A percentile compares a stretch with the other conserved stretches of the same genome.
phyloP scores from a whole-genome alignment of 2,888 invertebrate species.

The Carcina quercana region DNA sequence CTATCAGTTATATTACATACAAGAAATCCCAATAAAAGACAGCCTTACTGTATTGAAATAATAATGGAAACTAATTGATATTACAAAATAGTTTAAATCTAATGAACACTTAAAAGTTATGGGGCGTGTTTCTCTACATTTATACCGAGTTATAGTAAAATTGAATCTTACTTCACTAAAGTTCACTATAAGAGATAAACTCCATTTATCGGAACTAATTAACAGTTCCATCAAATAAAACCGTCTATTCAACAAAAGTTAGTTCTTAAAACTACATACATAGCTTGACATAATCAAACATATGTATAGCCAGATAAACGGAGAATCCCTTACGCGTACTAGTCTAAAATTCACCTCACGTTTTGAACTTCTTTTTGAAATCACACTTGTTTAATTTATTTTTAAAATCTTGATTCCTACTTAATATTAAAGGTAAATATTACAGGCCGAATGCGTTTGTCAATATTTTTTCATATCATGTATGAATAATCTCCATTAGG shows the following conservation, averaged over 20 bases:
- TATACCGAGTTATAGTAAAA: constrained; percentile 52
- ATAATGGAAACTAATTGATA: constrained; percentile 51
- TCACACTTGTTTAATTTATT: constrained; percentile 49
- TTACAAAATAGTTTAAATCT: constrained; percentile 49
- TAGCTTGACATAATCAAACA: too few species aligned
- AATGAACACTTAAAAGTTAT: constrained; percentile 70
- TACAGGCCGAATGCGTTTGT: too few species aligned
- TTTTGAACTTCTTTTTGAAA: constrained; percentile 63
- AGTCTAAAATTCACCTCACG: constrained; percentile 47
- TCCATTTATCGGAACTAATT: too few species aligned
- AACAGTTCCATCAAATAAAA: too few species aligned
- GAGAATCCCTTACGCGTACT: constrained; percentile 36
- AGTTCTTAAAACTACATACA: too few species aligned
- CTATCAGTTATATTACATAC: constrained; percentile 51
- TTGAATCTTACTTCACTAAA: constrained; percentile 57
- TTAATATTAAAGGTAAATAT: too few species aligned
- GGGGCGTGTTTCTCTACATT: constrained; percentile 52
- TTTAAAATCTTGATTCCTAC: constrained; percentile 34
- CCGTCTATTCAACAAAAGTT: too few species aligned
- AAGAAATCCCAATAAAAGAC: constrained; percentile 56
- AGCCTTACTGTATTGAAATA: constrained; percentile 54
- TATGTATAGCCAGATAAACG: too few species aligned
- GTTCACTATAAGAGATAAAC: too few species aligned
- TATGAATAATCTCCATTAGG: too few species aligned
- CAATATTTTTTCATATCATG: too few species aligned